Base-by-base conservation (phyloP, 2,888 invertebrate genomes). In the Leptopilina syphax region DNA sequence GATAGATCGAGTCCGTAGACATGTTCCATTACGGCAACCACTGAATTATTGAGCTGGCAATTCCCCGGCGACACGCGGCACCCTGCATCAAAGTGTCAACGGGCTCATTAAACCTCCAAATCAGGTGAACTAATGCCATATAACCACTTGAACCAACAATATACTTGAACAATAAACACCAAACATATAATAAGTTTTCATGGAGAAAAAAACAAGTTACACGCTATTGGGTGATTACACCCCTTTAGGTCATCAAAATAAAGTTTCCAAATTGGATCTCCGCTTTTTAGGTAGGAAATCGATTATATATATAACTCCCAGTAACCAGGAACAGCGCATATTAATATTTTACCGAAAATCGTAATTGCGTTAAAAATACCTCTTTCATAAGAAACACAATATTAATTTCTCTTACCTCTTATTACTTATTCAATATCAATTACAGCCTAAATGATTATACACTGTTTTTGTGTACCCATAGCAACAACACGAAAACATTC, bases 21-120 rank as follows among this genome's bases (percentile, higher is more conserved):
- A 87, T 90, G 88, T 90, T 91, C 90, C 90, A 91, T 91, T 91
- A 91, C 89, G 88, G 84, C 80, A 82, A 83, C 83, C 86, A 83
- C 87, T 91, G 90, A 91, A 91, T 91, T 91, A 91, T 91, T 91
- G 89, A 91, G 85, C 87, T 88, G 85, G 88, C 90, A 90, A 91
- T 91, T 90, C 87, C 89, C 86, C 83, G 84, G 85, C 86, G 86
- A 88, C 65, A 86, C 87, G 86, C 85, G 87, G 86, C 85, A 86
- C 88, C 86, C 87, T 85, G 87, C 86, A 87, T 89, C 88, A 87
- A 87, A 88, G 90, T 90, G 90, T 90, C 91, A 90, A 88, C 91
- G 86, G 87, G 87, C 89, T 90, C 89, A 89, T 91, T 89, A 88
- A 87, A 87, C 83, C 86, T 83, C 86, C 86, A 87, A 90, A 90